phyloP scores from a whole-genome alignment of 2,888 invertebrate species.

The Lobophora halterata region DNA sequence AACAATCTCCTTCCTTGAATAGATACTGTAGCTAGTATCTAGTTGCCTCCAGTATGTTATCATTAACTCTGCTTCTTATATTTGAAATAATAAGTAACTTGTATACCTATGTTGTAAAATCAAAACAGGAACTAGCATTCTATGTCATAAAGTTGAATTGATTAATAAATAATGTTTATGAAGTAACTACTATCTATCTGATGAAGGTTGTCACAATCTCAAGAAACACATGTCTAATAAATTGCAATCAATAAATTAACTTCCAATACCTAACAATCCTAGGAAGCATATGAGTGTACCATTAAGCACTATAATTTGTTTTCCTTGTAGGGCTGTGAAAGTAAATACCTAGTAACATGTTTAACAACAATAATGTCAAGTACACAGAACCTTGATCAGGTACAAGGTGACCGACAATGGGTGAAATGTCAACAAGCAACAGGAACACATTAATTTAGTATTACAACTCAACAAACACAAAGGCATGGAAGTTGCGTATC shows the following conservation, averaged over 20 bases:
- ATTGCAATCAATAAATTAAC: slow-evolving; percentile 16
- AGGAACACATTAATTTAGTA: slow-evolving; percentile 44
- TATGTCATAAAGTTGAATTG: slow-evolving; percentile 5
- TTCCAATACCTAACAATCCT: slow-evolving; percentile 38
- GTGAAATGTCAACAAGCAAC: slow-evolving; percentile 74
- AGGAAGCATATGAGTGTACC: slow-evolving; percentile 38
- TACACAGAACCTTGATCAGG: slow-evolving; percentile 66
- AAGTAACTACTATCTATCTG: slow-evolving; percentile 4
- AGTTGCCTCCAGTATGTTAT: no score
- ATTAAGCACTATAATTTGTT: slow-evolving; percentile 38
- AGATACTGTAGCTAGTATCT: no score
- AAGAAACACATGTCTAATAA: slow-evolving; percentile 7
- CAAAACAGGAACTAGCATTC: slow-evolving; percentile 12
- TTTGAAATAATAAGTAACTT: no score
- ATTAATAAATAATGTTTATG: slow-evolving; percentile 14
- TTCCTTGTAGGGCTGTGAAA: slow-evolving; percentile 57
- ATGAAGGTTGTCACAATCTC: slow-evolving; percentile 15
- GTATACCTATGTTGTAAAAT: slow-evolving; percentile 1
- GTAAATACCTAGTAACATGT: slow-evolving; percentile 45
- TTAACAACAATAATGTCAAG: slow-evolving; percentile 70
- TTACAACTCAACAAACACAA: slow-evolving; percentile 53
- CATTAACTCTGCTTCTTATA: no score
- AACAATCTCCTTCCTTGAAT: no score
- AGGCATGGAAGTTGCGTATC: slow-evolving; percentile 55
- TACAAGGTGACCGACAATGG: slow-evolving; percentile 73